phyloP scores from a whole-genome alignment of 2,888 invertebrate genomes.

The Orchesella flavescens region DNA sequence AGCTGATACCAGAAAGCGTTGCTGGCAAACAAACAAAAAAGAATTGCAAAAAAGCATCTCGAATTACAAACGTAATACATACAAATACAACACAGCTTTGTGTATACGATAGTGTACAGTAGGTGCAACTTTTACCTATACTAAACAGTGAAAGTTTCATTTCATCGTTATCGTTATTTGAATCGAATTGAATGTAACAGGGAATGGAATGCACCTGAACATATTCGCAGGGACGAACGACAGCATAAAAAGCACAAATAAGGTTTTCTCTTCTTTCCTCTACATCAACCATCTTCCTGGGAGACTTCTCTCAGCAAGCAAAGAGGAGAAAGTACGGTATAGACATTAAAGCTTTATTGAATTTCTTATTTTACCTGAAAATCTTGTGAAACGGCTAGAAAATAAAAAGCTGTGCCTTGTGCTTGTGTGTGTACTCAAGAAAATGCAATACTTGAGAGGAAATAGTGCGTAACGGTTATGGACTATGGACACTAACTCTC shows the following conservation, averaged over 20 bases:
- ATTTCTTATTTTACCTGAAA: conserved; percentile 36
- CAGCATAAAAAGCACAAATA: conserved; percentile 15
- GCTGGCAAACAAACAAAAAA: no score
- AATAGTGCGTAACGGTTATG: conserved; percentile 32
- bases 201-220: neutral
- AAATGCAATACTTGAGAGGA: neutral
- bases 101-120: no score
- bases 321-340: neutral
- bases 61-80: no score
- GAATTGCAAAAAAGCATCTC: no score
- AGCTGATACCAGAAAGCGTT: no score
- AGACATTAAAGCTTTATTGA: conserved; percentile 43
- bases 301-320: neutral
- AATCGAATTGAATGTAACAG: conserved; percentile 10
- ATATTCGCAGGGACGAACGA: neutral
- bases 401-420: neutral
- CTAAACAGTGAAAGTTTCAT: neutral
- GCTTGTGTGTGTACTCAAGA: neutral
- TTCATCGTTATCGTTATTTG: conserved; percentile 25
- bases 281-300: no score
- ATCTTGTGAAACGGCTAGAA: neutral
- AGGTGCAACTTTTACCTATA: no score
- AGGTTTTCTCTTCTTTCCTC: neutral
- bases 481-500: neutral
- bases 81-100: no score